Conservation (phyloP, 2,113 vertebrate genomes). For the Aegithalos caudatus region DNA sequence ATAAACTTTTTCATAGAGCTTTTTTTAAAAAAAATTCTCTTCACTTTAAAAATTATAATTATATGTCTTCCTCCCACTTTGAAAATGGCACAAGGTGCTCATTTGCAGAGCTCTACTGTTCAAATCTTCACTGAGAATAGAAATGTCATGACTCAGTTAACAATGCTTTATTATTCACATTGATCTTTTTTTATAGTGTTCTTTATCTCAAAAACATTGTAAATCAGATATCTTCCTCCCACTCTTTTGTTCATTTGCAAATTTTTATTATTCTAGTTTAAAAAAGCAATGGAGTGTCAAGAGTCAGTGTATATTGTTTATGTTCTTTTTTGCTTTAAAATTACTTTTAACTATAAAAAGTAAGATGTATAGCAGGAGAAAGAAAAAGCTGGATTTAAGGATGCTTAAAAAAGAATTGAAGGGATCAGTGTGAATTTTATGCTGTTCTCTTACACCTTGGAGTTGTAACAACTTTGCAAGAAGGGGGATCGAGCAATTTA, state of each 20-base stretch:
- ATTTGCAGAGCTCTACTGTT: slow-evolving; percentile 76
- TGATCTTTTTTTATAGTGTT: slow-evolving; percentile 79
- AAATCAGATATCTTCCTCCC: slow-evolving; percentile 80
- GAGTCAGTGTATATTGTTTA: slow-evolving; percentile 75
- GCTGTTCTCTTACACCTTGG: neutral
- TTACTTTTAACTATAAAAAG: slow-evolving; percentile 68
- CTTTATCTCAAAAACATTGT: slow-evolving; percentile 83
- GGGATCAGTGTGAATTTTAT: neutral
- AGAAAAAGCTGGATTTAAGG: slow-evolving; percentile 21
- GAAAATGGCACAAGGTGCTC: slow-evolving; percentile 75
- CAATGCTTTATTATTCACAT: slow-evolving; percentile 81
- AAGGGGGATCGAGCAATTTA: neutral
- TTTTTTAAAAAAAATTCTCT: slow-evolving; percentile 61
- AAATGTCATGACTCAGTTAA: slow-evolving; percentile 83
- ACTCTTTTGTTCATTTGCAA: slow-evolving; percentile 82
- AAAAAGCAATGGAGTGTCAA: slow-evolving; percentile 75
- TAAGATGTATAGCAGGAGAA: neutral
- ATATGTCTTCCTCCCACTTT: slow-evolving; percentile 77
- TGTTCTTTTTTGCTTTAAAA: slow-evolving; percentile 68
- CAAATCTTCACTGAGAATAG: slow-evolving; percentile 75
- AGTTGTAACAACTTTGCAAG: neutral
- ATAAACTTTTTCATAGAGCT: slow-evolving; percentile 72
- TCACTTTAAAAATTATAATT: slow-evolving; percentile 78
- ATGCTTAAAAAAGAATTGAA: slow-evolving; percentile 12
- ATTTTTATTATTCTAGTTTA: slow-evolving; percentile 79